A percentile compares a stretch with the other conserved stretches of the same genome.
These are phyloP conservation scores for Nomada hirtipes DNA, from an alignment of 2,888 invertebrate genomes.

Conservation along the genomic window DNA sequence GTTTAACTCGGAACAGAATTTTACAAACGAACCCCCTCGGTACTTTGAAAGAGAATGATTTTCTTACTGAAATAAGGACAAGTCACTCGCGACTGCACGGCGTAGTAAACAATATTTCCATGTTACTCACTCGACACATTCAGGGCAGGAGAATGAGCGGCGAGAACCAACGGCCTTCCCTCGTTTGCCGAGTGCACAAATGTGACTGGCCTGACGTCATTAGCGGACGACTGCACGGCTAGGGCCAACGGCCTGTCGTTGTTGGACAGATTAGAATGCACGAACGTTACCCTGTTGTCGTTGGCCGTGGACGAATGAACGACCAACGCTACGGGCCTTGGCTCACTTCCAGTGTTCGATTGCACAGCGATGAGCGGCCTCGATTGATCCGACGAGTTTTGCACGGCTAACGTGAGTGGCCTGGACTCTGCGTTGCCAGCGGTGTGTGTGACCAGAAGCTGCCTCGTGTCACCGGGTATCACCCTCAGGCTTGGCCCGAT, in stretches of 20 bases:
- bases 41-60: background rate
- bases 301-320: conserved; percentile 82
- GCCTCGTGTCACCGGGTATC: conserved; percentile 82
- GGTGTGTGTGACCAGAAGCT: conserved; percentile 80
- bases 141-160: conserved; percentile 81
- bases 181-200: conserved; percentile 82
- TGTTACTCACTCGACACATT: conserved; percentile 80
- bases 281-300: conserved; percentile 82
- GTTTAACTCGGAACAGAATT: background rate
- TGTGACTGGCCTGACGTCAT: conserved; percentile 81
- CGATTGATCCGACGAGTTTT: conserved; percentile 78
- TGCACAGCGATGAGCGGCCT: conserved; percentile 81
- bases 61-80: background rate
- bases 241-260: conserved; percentile 82
- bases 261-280: conserved; percentile 82
- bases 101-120: background rate
- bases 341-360: conserved; percentile 80
- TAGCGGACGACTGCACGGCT: conserved; percentile 82
- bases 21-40: background rate
- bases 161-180: conserved; percentile 79
- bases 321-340: conserved; percentile 82
- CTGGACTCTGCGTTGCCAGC: conserved; percentile 79
- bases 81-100: background rate
- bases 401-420: conserved; percentile 78
- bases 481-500: conserved; percentile 81